Evolutionary conservation across 2,797 vertebrate species (phyloP).

Genomic region (Danio aesculapii): DNA sequence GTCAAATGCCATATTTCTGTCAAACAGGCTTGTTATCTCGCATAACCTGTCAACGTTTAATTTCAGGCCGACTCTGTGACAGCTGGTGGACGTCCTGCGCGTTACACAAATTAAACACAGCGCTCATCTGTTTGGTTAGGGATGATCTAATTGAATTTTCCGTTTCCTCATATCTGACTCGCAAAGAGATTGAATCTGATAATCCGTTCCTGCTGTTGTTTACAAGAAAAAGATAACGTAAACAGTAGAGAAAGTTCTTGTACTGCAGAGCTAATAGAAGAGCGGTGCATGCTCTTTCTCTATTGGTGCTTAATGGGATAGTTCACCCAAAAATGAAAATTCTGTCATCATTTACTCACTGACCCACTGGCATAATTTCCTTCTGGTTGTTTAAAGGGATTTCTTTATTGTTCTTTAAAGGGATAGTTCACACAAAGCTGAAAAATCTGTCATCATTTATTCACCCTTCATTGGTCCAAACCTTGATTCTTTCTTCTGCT

Average conservation of each 20-base stretch:
- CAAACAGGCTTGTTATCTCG: slow-evolving; percentile 48
- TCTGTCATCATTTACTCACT: too few species aligned
- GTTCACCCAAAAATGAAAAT: too few species aligned
- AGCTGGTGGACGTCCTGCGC: slow-evolving; percentile 33
- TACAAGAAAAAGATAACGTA: slow-evolving; percentile 23
- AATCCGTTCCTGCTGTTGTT: slow-evolving; percentile 41
- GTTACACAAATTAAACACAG: slow-evolving; percentile 34
- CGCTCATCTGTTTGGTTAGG: slow-evolving; percentile 41
- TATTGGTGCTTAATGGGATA: not conserved
- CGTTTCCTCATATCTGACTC: slow-evolving; percentile 25
- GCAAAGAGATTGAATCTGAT: slow-evolving; percentile 23
- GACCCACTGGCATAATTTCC: not conserved
- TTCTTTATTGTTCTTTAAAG: not conserved
- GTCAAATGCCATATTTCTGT: slow-evolving; percentile 52
- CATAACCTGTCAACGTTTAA: slow-evolving; percentile 35
- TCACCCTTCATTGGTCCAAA: too few species aligned
- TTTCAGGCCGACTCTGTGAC: slow-evolving; percentile 29
- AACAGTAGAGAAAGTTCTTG: not conserved
- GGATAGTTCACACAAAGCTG: too few species aligned
- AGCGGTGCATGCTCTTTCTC: not conserved
- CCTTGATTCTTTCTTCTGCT: too few species aligned
- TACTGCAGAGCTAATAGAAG: slow-evolving; percentile 2
- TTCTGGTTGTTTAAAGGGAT: not conserved
- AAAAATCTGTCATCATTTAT: too few species aligned
- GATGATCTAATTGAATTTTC: slow-evolving; percentile 43